A percentile compares a stretch with the other conserved stretches of the same genome.
These are phyloP conservation scores for Phoeniculus purpureus DNA, from an alignment of 2,797 vertebrate species.

Conservation along the genomic window DNA sequence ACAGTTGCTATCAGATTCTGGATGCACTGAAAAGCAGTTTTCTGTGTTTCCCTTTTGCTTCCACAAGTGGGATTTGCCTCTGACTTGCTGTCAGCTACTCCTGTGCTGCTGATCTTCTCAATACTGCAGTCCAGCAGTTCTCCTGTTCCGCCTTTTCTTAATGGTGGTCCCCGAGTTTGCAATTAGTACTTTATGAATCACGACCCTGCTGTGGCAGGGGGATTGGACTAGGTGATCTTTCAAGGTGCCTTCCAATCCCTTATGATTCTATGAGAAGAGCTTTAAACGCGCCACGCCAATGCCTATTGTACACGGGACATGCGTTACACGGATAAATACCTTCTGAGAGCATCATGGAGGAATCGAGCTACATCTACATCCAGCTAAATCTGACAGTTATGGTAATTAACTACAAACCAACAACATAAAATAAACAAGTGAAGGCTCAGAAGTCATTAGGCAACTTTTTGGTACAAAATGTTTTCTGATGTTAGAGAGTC, in stretches of 20 bases:
- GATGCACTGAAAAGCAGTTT: background rate
- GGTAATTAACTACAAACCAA: background rate
- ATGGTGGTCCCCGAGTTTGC: background rate
- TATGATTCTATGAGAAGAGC: background rate
- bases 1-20: background rate
- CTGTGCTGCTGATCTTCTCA: background rate
- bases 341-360: background rate
- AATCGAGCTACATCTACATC: background rate
- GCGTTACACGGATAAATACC: background rate
- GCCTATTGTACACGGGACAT: accelerated
- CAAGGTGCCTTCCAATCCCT: too few relatives aligned
- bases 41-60: background rate
- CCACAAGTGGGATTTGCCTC: background rate
- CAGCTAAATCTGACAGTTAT: background rate
- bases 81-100: background rate
- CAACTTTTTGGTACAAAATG: background rate
- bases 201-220: background rate
- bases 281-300: background rate
- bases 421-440: background rate
- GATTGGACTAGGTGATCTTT: too few relatives aligned
- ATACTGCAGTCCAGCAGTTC: background rate
- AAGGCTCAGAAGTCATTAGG: background rate
- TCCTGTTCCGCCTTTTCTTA: background rate
- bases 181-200: background rate
- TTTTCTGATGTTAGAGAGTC: background rate